Evolutionary conservation across 2,888 invertebrate genomes (phyloP), one percentile per base, ranked within the genome.

Genomic region (Laspeyria flexula): DNA sequence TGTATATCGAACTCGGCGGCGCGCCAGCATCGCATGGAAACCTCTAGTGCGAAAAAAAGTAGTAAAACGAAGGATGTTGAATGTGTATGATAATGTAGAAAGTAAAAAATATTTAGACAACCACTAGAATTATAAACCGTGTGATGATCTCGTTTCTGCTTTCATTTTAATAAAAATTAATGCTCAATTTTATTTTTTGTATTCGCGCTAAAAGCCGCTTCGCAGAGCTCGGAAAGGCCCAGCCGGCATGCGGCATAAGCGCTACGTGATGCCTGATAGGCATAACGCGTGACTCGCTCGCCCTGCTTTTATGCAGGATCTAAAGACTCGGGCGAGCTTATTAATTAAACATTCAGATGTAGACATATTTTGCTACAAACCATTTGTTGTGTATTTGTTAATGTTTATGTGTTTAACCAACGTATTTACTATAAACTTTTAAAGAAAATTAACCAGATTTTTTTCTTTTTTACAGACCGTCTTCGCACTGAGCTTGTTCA

Each of bases 281-380:
- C 80, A 71, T 75, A 75, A 79, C 75, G 81, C 91, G 91, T 91
- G 91, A 91, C 91, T 86, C 62, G 90, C 69, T 86, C 80, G 90
- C 86, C 89, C 90, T 85, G 88, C 76, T 90, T 90, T 81, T 68
- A 73, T 85, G 81, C 88, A 87, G 88, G 87, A 88, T 87, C 77
- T 81, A 79, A 77, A 79, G 77, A 74, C 84, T 80, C 80, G 75
- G 63, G 74, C 73, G 51, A 67, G 71, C 79, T 82, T 81, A 85
- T 82, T 86, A 83, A 86, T 86, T 87, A 84, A 82, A 75, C 77
- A 85, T 87, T 80, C 75, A 71, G 73, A 73, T 73, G 72, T 64
- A 60, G 61, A 74, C 61, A 59, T 65, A 71, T 67, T 71, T 59
- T 58, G 59, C 57, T 64, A 66, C 55, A 51, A 54, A 62, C 56